phyloP scores from a whole-genome alignment of 2,113 vertebrate genomes.

The Lates calcarifer region DNA sequence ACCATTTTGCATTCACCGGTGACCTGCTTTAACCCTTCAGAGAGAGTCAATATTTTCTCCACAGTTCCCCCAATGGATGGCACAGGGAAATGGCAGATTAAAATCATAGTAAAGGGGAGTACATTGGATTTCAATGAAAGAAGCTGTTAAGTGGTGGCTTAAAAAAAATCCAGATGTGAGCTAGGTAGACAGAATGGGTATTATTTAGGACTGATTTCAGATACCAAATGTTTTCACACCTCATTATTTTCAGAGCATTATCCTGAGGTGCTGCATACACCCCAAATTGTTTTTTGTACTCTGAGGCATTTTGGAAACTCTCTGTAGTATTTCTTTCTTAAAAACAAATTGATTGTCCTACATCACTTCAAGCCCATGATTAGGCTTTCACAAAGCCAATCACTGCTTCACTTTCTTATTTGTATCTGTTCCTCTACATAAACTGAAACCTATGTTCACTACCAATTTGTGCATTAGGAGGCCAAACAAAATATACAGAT shows the following conservation, averaged over 20 bases:
- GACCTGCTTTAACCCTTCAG: slow-evolving; percentile 18
- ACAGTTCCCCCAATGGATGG: slow-evolving; percentile 20
- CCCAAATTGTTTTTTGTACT: not conserved
- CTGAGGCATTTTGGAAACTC: not conserved
- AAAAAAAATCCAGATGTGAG: slow-evolving; percentile 1
- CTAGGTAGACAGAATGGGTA: not conserved
- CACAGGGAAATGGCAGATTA: not conserved
- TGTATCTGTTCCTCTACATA: not conserved
- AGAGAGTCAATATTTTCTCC: not conserved
- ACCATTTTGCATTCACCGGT: not conserved
- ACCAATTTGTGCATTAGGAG: not conserved
- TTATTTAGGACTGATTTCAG: not conserved
- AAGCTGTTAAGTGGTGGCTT: not conserved
- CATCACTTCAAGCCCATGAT: not conserved
- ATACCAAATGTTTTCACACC: slow-evolving; percentile 10
- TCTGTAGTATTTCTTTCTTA: not conserved
- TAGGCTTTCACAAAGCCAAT: not conserved
- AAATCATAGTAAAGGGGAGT: not conserved
- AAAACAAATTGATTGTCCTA: not conserved
- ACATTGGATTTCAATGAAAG: not conserved
- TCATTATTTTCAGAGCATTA: not conserved
- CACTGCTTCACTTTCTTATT: not conserved
- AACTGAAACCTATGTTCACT: not conserved
- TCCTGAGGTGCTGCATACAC: not conserved
- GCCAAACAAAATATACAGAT: not conserved